Conservation (phyloP, 2,888 invertebrate species). For the Argyra leucocephala region DNA sequence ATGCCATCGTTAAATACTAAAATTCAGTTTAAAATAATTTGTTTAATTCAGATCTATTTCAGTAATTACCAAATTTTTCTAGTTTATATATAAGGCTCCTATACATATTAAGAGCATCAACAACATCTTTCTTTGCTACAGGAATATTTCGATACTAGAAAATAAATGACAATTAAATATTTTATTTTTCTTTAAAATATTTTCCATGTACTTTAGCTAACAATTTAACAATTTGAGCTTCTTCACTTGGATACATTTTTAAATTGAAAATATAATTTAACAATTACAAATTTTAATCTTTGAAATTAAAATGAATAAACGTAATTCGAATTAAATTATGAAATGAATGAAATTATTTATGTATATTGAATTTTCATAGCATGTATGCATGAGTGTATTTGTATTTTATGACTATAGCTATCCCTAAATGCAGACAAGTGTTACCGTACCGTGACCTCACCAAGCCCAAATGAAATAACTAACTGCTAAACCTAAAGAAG, state of each 20-base stretch:
- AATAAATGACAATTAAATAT: constrained; percentile 14
- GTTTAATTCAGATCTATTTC: constrained; percentile 1
- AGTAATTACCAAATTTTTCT: constrained; percentile 59
- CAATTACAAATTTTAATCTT: too few species aligned
- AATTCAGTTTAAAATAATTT: constrained; percentile 14
- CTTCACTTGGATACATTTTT: background rate
- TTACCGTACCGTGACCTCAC: too few species aligned
- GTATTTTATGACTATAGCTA: too few species aligned
- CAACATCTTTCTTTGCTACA: constrained; percentile 56
- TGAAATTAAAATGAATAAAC: too few species aligned
- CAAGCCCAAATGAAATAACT: too few species aligned
- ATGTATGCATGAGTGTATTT: too few species aligned
- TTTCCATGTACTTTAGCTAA: constrained; percentile 46
- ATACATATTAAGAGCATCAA: constrained; percentile 55
- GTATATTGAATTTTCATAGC: too few species aligned
- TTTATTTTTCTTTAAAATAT: background rate
- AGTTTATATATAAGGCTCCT: constrained; percentile 54
- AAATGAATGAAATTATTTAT: too few species aligned
- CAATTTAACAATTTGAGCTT: constrained; percentile 36
- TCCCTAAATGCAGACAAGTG: too few species aligned
- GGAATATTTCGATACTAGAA: constrained; percentile 63
- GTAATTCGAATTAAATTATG: too few species aligned
- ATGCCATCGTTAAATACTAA: constrained; percentile 82
- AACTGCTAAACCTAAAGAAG: too few species aligned
- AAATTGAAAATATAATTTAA: background rate